Conservation (phyloP, 2,797 vertebrate genomes). For the Sebastiscus albofasciatus region DNA sequence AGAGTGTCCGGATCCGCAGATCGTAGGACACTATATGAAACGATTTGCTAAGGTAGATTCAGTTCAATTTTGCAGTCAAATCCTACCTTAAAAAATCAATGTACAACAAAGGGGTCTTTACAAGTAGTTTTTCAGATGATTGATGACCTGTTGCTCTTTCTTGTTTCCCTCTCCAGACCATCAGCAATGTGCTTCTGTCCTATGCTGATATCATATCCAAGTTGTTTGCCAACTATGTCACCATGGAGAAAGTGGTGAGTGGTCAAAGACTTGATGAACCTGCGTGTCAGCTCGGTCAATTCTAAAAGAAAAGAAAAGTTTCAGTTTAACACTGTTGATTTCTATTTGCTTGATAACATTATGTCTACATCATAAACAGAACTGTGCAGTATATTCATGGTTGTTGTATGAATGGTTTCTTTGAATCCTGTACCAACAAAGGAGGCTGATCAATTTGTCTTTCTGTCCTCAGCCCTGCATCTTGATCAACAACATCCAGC, state of each 20-base stretch:
- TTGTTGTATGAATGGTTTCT: neutral
- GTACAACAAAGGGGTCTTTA: neutral
- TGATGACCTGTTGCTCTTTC: neutral
- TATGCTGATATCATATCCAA: slow-evolving; percentile 97
- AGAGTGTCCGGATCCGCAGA: slow-evolving; percentile 97
- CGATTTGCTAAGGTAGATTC: slow-evolving; percentile 93
- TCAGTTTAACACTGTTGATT: neutral
- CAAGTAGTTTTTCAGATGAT: neutral
- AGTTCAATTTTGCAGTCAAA: neutral
- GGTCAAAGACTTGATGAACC: neutral
- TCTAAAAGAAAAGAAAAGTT: neutral
- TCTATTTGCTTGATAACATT: neutral
- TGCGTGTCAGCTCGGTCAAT: neutral
- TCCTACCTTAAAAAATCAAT: neutral
- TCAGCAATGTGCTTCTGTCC: slow-evolving; percentile 96
- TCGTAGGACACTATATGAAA: slow-evolving; percentile 98
- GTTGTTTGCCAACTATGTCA: slow-evolving; percentile 93
- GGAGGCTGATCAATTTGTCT: neutral
- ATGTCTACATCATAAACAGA: neutral
- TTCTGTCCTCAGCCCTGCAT: slow-evolving; percentile 89
- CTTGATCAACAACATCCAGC: slow-evolving; percentile 98
- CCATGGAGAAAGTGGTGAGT: slow-evolving; percentile 95
- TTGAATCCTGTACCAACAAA: neutral
- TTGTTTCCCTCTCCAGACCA: slow-evolving; percentile 85
- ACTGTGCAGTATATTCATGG: neutral